Evolutionary conservation across 1,140 invertebrate species (phyloP).

Genomic region (Druon quercuslanigerum): DNA sequence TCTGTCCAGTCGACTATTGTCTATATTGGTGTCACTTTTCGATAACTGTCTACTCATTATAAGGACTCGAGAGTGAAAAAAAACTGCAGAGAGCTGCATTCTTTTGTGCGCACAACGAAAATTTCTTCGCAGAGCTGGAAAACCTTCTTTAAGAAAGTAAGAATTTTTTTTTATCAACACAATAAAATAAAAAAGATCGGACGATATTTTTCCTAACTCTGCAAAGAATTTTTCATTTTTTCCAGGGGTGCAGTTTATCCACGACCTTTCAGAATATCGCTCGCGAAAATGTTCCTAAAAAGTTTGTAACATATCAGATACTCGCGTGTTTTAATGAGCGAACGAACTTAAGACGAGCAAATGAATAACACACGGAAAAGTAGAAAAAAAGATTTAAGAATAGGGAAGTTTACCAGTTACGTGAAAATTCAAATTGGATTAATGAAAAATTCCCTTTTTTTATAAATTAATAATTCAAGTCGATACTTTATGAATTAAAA

Average conservation of each 20-base stretch:
- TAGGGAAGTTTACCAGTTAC: constrained; percentile 2
- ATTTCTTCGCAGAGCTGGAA: neutral
- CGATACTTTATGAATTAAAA: no score
- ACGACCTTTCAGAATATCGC: constrained; percentile 57
- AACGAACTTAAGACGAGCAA: constrained; percentile 17
- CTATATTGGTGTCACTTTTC: constrained; percentile 74
- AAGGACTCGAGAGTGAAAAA: constrained; percentile 63
- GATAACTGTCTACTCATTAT: constrained; percentile 74
- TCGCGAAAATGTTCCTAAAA: constrained; percentile 74
- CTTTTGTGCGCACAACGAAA: constrained; percentile 53
- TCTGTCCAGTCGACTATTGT: constrained; percentile 73
- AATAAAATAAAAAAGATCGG: constrained; percentile 22
- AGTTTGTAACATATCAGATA: constrained; percentile 74
- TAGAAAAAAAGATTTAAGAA: constrained; percentile 11
- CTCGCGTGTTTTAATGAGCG: constrained; percentile 40
- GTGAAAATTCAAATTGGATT: neutral
- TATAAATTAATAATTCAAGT: constrained; percentile 33
- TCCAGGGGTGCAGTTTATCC: constrained; percentile 51
- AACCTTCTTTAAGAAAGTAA: neutral
- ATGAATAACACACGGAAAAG: constrained; percentile 34
- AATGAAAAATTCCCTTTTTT: neutral
- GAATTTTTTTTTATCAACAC: neutral
- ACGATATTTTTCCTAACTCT: neutral
- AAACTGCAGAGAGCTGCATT: constrained; percentile 64
- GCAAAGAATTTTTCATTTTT: neutral